phyloP scores from a whole-genome alignment of 2,888 invertebrate species.

The Phortica magna region DNA sequence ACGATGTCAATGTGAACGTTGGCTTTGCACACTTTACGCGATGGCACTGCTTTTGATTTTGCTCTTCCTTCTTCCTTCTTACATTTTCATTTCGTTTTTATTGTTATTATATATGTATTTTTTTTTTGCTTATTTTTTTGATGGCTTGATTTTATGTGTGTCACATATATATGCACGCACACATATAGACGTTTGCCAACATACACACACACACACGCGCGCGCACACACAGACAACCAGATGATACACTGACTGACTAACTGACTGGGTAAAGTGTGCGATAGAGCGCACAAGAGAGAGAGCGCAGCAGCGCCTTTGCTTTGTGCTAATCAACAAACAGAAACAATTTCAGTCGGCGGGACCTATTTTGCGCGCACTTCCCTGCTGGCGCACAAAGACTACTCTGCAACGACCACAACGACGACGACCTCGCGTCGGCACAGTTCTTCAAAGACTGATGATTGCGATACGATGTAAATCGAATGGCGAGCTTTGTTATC shows the following conservation, averaged over 20 bases:
- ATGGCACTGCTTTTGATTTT: no score
- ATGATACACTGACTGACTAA: no score
- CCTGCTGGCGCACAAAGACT: background rate
- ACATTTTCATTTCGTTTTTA: background rate
- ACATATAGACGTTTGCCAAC: conserved; percentile 24
- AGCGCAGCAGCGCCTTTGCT: background rate
- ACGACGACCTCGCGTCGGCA: conserved; percentile 12
- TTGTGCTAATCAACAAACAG: background rate
- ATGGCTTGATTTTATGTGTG: conserved; percentile 13
- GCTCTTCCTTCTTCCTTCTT: background rate
- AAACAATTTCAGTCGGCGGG: background rate
- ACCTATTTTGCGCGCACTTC: conserved; percentile 13
- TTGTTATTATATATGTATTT: background rate
- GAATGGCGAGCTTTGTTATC: conserved; percentile 70
- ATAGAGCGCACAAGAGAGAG: background rate
- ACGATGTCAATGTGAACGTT: no score
- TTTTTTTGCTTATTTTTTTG: background rate
- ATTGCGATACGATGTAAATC: background rate
- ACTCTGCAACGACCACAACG: background rate
- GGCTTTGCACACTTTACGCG: no score
- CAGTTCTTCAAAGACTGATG: conserved; percentile 42
- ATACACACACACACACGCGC: conserved; percentile 27
- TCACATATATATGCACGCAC: conserved; percentile 31
- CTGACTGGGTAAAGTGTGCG: background rate
- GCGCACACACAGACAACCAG: background rate